Percentiles rank a stretch among this genome's conserved stretches.
phyloP scores from a whole-genome alignment of 2,888 invertebrate species.

The Drosophila engyochracea region DNA sequence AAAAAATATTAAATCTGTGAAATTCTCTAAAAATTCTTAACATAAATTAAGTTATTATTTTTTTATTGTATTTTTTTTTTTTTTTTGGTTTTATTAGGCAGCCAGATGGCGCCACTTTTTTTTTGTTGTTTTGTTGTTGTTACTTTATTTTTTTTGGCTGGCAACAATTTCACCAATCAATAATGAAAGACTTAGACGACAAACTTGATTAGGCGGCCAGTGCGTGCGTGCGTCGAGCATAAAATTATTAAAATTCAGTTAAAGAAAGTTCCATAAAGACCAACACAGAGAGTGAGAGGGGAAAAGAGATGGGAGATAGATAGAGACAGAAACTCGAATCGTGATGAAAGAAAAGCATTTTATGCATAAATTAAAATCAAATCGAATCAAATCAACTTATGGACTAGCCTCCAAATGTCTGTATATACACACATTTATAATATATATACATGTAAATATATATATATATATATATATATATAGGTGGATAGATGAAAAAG shows the following conservation, averaged over 20 bases:
- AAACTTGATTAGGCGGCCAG: constrained; percentile 77
- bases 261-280: constrained; percentile 71
- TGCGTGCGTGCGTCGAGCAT: constrained; percentile 78
- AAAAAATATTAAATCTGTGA: neutral
- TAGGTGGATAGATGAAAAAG: constrained; percentile 3
- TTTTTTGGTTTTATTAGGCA: neutral
- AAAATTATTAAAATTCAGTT: constrained; percentile 82
- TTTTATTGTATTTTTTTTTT: neutral
- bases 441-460: neutral
- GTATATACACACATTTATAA: neutral
- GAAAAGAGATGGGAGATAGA: constrained; percentile 9
- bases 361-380: constrained; percentile 81
- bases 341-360: constrained; percentile 81
- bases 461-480: neutral
- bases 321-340: constrained; percentile 49
- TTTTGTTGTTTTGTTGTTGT: constrained; percentile 1
- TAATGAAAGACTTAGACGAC: constrained; percentile 81
- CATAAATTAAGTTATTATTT: neutral
- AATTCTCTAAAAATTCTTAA: constrained; percentile 6
- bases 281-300: constrained; percentile 17
- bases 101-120: constrained; percentile 31
- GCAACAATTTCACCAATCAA: constrained; percentile 79
- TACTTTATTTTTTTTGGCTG: constrained; percentile 18
- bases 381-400: constrained; percentile 80
- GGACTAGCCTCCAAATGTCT: constrained; percentile 45